A percentile compares a stretch with the other conserved stretches of the same genome.
Evolutionary conservation across 2,113 vertebrate genomes (phyloP).

Genomic region (Cichladusa arquata): DNA sequence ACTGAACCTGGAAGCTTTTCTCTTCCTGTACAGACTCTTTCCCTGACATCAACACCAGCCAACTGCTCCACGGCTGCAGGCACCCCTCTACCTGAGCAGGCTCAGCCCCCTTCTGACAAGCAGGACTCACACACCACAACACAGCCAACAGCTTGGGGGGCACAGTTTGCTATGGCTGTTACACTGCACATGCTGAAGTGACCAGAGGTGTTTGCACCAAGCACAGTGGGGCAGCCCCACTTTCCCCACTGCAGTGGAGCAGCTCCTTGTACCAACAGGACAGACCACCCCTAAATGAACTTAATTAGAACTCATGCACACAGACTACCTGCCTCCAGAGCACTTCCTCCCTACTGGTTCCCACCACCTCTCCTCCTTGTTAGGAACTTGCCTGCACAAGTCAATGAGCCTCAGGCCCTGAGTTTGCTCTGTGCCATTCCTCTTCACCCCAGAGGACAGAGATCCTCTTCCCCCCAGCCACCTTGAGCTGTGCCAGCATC

Average conservation of each 20-base stretch:
- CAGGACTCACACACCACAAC: neutral
- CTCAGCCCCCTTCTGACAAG: neutral
- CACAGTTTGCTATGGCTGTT: neutral
- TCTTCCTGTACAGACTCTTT: neutral
- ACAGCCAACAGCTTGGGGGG: neutral
- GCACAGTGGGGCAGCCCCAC: neutral
- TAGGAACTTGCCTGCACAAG: neutral
- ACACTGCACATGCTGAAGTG: neutral
- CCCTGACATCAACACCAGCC: neutral
- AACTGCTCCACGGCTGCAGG: neutral
- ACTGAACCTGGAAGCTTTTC: neutral
- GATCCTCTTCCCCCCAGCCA: neutral
- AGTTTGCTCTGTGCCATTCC: neutral
- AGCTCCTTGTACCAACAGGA: neutral
- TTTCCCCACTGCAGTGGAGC: neutral
- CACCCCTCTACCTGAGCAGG: neutral
- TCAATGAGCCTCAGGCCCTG: neutral
- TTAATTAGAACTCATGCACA: rapidly evolving
- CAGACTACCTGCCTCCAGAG: neutral
- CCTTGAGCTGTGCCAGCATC: neutral
- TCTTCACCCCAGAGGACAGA: neutral
- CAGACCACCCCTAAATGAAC: rapidly evolving
- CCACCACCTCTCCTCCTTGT: neutral
- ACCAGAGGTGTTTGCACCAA: neutral
- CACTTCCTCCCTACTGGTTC: neutral